These are phyloP conservation scores for Choloepus didactylus DNA, from an alignment of 2,797 vertebrate genomes.

Conservation along the genomic window DNA sequence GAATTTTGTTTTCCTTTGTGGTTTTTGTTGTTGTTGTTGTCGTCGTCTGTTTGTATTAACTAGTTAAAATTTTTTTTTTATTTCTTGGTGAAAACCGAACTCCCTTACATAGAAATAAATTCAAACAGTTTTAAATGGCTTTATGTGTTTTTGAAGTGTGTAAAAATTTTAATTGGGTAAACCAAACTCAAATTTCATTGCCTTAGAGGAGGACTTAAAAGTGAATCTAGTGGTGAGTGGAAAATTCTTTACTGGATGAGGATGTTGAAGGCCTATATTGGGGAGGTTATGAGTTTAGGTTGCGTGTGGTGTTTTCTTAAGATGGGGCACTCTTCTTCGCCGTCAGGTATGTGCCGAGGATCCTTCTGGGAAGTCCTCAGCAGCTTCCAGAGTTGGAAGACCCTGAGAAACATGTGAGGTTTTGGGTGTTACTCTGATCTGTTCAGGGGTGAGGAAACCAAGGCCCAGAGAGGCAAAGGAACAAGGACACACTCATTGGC, in stretches of 20 bases:
- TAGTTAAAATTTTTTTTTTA: background rate
- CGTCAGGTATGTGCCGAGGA: background rate
- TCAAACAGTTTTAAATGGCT: background rate
- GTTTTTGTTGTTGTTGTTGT: background rate
- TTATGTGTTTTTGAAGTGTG: constrained; percentile 29
- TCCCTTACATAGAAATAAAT: background rate
- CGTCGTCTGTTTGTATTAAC: background rate
- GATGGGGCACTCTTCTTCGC: background rate
- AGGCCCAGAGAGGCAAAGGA: background rate
- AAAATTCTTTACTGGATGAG: constrained; percentile 8
- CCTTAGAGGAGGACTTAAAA: background rate
- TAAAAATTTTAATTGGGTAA: constrained; percentile 39
- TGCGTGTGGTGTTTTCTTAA: background rate
- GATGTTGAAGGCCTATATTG: background rate
- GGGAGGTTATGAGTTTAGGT: background rate
- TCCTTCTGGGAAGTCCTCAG: background rate
- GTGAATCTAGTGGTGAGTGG: background rate
- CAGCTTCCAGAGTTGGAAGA: background rate
- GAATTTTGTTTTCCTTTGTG: constrained; percentile 44
- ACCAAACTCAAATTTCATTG: constrained; percentile 2
- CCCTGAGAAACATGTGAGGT: background rate
- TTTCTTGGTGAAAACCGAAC: constrained; percentile 39
- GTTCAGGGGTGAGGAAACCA: background rate
- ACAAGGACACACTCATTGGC: background rate
- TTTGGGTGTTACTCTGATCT: background rate